Evolutionary conservation across 2,888 invertebrate species (phyloP).

Genomic region (Rhagonycha lutea): DNA sequence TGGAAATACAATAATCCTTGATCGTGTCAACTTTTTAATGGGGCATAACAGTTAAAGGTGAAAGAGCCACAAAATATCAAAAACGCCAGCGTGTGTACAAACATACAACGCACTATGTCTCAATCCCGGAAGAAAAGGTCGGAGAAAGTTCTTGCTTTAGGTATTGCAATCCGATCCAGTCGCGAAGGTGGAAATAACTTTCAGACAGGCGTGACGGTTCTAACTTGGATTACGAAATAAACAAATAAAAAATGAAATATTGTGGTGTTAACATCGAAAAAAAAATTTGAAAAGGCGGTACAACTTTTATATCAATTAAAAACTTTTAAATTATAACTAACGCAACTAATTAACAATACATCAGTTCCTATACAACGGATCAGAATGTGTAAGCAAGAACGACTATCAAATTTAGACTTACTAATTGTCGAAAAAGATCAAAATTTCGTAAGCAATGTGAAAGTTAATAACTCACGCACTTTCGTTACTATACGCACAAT

Average conservation of each 20-base stretch:
- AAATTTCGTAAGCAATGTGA: not conserved
- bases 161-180: constrained; percentile 46
- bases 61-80: not conserved
- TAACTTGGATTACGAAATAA: constrained; percentile 34
- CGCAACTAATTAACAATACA: not conserved
- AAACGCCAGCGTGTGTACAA: not conserved
- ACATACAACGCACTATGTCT: constrained; percentile 37
- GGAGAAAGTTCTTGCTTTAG: constrained; percentile 46
- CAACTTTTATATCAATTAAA: not conserved
- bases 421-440: not conserved
- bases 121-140: constrained; percentile 50
- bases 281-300: not conserved
- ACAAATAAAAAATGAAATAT: constrained; percentile 4
- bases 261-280: not conserved
- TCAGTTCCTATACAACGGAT: not conserved
- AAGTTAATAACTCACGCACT: not conserved
- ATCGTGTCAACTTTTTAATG: not conserved
- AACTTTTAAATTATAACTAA: not conserved
- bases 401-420: not conserved
- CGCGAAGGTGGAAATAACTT: constrained; percentile 39
- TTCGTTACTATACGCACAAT: not conserved
- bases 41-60: not conserved
- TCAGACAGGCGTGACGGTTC: constrained; percentile 37
- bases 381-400: not conserved
- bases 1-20: not conserved